Evolutionary conservation across 2,888 invertebrate genomes (phyloP).

Genomic region (Epicampocera succincta): DNA sequence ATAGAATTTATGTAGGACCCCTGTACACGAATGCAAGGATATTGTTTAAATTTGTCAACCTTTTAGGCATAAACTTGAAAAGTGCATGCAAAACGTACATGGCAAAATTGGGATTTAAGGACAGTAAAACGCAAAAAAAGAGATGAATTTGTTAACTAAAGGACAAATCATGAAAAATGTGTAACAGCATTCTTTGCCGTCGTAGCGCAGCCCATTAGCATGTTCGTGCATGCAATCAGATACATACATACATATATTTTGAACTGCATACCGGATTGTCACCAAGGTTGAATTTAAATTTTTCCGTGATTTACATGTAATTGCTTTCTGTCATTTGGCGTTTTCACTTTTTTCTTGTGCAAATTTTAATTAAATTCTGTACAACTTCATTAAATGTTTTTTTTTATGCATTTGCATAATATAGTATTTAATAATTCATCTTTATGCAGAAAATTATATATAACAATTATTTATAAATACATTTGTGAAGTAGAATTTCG

Average conservation of each 20-base stretch:
- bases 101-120: not conserved
- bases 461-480: too few relatives aligned
- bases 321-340: not conserved
- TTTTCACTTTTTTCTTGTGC: not conserved
- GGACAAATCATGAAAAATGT: conserved; percentile 50
- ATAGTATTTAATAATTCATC: too few relatives aligned
- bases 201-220: not conserved
- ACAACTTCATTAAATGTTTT: not conserved
- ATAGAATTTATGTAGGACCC: not conserved
- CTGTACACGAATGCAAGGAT: conserved; percentile 8
- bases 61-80: conserved; percentile 66
- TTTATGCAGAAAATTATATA: too few relatives aligned
- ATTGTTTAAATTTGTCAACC: conserved; percentile 45
- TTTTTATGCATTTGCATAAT: too few relatives aligned
- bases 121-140: not conserved
- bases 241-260: not conserved
- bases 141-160: conserved; percentile 17
- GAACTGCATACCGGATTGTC: not conserved
- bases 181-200: conserved; percentile 9
- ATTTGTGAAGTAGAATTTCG: too few relatives aligned
- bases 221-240: not conserved
- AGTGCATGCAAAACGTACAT: conserved; percentile 9
- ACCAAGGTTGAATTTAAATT: conserved; percentile 42
- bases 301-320: conserved; percentile 50
- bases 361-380: not conserved